Base-by-base conservation (phyloP, 2,113 vertebrate genomes). In the Dolichallabes microphthalmus region DNA sequence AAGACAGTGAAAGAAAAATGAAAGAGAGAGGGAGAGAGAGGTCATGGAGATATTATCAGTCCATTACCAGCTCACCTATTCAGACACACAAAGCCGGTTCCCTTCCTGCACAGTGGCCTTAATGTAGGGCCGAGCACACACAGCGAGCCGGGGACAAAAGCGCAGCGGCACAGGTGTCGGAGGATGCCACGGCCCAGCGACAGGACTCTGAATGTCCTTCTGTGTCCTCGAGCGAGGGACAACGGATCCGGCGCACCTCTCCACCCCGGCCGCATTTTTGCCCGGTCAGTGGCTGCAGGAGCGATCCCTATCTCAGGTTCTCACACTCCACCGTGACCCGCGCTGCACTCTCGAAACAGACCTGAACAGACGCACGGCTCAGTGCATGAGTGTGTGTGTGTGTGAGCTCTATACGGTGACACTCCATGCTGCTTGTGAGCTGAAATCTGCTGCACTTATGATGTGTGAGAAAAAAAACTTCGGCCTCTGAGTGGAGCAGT, bases 1-100 rank as follows among this genome's bases (percentile, higher is more conserved):
- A 74, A 84, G 80, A 75, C 20, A 22, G 80, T 66, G 57, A 85
- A 55, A 22, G 83, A 22, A 45, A 45, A 45, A 45, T 45, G 39
- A 50, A 39, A 27, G 52, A 79, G 74, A 61, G 35, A 82, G 79
- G 45, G 85, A 80, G 86, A 87, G 87, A 91, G 88, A 90, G 88
- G 86, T 89, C 90, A 90, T 87, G 64, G 82, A 55, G 92, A 94
- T 93, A 88, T 91, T 94, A 93, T 94, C 92, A 80, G 91, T 92
- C 91, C 90, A 92, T 92, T 93, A 92, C 90, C 92, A 85, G 66
- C 91, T 69, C 80, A 68, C n/a, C 61, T 69, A 92, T 90, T 86
- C 86, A 60, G 0, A 64, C 88, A 90, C 88, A 94, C 91, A 94
- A 91, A 93, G 87, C 89, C 87, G 64, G 87, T 87, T 89, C 90